These are phyloP conservation scores for Stylophora pistillata DNA, from an alignment of 64 coral and sea anemone genomes.

Conservation along the genomic window DNA sequence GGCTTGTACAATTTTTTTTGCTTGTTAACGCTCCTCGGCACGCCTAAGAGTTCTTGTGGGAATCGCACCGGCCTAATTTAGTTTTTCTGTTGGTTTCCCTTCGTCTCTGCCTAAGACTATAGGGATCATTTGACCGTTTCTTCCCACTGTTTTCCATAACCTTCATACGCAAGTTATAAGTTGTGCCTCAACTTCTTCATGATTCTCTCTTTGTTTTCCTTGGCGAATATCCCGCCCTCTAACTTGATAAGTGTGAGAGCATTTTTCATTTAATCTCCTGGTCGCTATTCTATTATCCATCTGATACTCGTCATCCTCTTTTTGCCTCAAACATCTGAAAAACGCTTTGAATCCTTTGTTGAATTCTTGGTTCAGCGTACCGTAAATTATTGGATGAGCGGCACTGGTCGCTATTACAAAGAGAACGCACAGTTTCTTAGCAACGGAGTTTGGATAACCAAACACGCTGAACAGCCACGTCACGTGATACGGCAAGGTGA, in stretches of 20 bases:
- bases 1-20: no score
- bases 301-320: neutral
- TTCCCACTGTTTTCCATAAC: no score
- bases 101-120: no score
- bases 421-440: conserved; percentile 84
- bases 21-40: no score
- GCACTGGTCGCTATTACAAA: conserved; percentile 73
- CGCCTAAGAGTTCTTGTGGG: no score
- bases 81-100: no score
- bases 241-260: neutral
- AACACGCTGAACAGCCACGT: conserved; percentile 74
- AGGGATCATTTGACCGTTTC: no score
- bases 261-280: neutral
- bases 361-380: conserved; percentile 61
- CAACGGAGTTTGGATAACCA: conserved; percentile 71
- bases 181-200: no score
- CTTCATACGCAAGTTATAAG: no score
- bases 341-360: conserved; percentile 52
- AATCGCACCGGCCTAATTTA: no score
- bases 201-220: no score
- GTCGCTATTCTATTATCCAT: neutral
- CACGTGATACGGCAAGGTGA: conserved; percentile 78
- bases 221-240: neutral
- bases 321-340: conserved; percentile 15
- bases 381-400: conserved; percentile 58